These are phyloP conservation scores for Cynocephalus volans DNA, from an alignment of 2,113 vertebrate genomes.

Conservation along the genomic window DNA sequence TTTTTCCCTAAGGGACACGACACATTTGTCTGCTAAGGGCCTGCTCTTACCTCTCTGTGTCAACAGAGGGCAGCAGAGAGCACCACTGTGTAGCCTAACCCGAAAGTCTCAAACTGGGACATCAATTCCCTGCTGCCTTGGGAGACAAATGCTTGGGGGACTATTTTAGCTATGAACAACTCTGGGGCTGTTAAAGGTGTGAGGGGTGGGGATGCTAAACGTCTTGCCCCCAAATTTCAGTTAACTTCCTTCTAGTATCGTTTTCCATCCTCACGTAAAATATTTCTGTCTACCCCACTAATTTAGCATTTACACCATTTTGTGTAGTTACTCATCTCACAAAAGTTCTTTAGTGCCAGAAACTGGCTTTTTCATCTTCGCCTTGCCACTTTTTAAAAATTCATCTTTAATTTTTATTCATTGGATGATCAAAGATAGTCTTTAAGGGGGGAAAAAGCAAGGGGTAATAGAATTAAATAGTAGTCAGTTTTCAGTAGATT, in stretches of 20 bases:
- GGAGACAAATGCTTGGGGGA: neutral
- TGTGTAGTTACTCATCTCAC: neutral
- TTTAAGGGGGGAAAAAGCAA: neutral
- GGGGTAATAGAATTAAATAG: neutral
- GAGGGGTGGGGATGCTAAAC: neutral
- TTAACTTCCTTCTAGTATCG: neutral
- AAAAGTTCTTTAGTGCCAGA: neutral
- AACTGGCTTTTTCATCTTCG: neutral
- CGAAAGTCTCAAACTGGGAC: neutral
- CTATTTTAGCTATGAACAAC: neutral
- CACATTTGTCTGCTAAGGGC: neutral
- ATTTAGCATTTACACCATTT: neutral
- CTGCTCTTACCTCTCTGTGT: neutral
- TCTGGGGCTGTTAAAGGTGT: neutral
- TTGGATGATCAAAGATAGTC: neutral
- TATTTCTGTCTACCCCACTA: neutral
- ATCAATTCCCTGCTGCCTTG: neutral
- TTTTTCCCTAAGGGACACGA: neutral
- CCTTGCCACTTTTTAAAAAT: slow-evolving; percentile 4
- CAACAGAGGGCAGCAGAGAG: slow-evolving; percentile 62
- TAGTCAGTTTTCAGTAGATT: neutral
- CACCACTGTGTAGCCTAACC: neutral
- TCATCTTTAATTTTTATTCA: slow-evolving; percentile 42
- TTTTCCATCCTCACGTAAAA: slow-evolving; percentile 1
- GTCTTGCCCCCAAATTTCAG: neutral